Conservation (phyloP, 2,888 invertebrate species). For the Pristionchus japonicus region DNA sequence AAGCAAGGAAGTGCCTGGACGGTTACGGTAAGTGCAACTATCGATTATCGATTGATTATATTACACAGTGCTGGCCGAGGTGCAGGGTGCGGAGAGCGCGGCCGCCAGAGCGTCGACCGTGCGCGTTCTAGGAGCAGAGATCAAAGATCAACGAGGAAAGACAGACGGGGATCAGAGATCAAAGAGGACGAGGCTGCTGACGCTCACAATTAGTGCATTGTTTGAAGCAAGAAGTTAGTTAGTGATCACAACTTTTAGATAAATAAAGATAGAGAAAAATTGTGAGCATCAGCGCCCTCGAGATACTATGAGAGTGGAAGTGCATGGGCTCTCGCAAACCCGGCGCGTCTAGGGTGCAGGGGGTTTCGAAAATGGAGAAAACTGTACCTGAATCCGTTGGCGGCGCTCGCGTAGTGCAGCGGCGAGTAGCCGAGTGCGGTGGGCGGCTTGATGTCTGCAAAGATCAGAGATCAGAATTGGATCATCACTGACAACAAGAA, state of each 20-base stretch:
- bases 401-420: slow-evolving; percentile 6
- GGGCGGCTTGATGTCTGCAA: slow-evolving; percentile 15
- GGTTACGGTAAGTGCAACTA: too few relatives aligned
- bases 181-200: too few relatives aligned
- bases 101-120: background rate
- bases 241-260: too few relatives aligned
- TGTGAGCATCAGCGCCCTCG: too few relatives aligned
- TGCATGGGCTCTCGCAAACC: background rate
- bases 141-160: background rate
- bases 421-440: background rate
- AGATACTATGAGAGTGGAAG: background rate
- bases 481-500: too few relatives aligned
- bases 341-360: background rate
- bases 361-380: background rate
- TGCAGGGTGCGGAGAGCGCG: background rate
- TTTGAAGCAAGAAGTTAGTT: too few relatives aligned
- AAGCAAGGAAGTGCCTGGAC: too few relatives aligned
- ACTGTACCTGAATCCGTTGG: slow-evolving; percentile 2
- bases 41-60: too few relatives aligned
- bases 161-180: background rate
- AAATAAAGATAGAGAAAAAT: too few relatives aligned
- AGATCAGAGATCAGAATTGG: background rate
- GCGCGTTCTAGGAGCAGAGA: slow-evolving; percentile 19
- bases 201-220: too few relatives aligned
- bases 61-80: background rate